Evolutionary conservation across 2,113 vertebrate species (phyloP).

Genomic region (Semicossyphus pulcher): DNA sequence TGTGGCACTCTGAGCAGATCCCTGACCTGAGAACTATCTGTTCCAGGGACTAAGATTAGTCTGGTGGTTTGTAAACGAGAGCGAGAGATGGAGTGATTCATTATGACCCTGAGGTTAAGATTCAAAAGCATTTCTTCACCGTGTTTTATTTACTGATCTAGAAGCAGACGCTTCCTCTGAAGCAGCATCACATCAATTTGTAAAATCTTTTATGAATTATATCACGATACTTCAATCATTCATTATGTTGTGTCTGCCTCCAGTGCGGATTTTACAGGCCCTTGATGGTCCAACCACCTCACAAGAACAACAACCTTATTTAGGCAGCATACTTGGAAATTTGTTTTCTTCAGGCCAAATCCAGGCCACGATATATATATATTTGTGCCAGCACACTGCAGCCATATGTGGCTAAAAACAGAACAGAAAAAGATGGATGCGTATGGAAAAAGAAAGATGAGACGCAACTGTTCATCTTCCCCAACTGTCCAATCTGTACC

Average conservation of each 20-base stretch:
- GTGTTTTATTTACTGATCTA: neutral
- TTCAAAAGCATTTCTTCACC: neutral
- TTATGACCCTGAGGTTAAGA: neutral
- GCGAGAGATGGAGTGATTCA: neutral
- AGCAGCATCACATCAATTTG: neutral
- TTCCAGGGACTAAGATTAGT: slow-evolving; percentile 56
- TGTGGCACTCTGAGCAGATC: slow-evolving; percentile 8
- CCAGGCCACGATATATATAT: no score
- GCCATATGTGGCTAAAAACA: slow-evolving; percentile 3
- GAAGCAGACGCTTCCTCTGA: neutral
- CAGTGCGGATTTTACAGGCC: no score
- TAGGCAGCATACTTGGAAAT: no score
- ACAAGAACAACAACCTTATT: no score
- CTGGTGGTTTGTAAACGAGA: slow-evolving; percentile 7
- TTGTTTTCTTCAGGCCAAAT: no score
- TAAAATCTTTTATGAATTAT: neutral
- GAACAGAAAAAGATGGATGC: neutral
- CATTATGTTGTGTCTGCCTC: neutral
- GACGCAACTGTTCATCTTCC: slow-evolving; percentile 27
- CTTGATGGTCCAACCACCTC: no score
- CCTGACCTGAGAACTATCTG: slow-evolving; percentile 52
- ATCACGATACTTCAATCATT: neutral
- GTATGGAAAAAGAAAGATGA: neutral
- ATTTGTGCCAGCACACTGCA: neutral
- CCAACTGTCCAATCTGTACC: slow-evolving; percentile 20